phyloP scores from a whole-genome alignment of 2,797 vertebrate species.

The Bufotes viridis region DNA sequence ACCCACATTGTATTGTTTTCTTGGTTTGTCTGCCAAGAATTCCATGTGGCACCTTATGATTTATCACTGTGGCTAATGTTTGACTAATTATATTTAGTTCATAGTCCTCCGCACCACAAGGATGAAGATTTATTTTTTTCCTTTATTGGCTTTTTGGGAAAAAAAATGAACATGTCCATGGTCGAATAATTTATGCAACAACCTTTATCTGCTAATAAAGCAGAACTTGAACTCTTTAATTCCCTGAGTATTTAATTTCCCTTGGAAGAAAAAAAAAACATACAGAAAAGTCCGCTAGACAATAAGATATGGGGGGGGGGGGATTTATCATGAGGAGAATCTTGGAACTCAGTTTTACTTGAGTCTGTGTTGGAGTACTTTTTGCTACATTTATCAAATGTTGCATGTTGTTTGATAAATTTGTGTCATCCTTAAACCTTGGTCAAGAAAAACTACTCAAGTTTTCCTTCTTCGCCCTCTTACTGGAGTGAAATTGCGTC shows the following conservation, averaged over 20 bases:
- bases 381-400: no score
- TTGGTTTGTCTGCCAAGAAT: background rate
- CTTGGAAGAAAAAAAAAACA: background rate
- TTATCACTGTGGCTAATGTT: slow-evolving; percentile 28
- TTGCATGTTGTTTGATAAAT: no score
- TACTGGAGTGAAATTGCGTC: no score
- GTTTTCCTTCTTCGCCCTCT: no score
- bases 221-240: slow-evolving; percentile 30
- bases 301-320: background rate
- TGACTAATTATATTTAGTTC: slow-evolving; percentile 55
- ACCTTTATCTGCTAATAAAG: slow-evolving; percentile 52
- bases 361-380: no score
- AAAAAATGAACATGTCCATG: slow-evolving; percentile 3
- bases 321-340: no score
- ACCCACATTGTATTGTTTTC: background rate
- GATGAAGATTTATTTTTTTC: slow-evolving; percentile 28
- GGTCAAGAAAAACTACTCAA: no score
- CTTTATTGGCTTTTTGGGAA: background rate
- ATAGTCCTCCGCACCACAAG: background rate
- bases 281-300: background rate
- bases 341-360: no score
- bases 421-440: no score
- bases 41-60: slow-evolving; percentile 26
- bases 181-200: slow-evolving; percentile 45
- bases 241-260: slow-evolving; percentile 30